A percentile compares a stretch with the other conserved stretches of the same genome.
Evolutionary conservation across 2,113 vertebrate genomes (phyloP).

Genomic region (Varanus komodoensis): DNA sequence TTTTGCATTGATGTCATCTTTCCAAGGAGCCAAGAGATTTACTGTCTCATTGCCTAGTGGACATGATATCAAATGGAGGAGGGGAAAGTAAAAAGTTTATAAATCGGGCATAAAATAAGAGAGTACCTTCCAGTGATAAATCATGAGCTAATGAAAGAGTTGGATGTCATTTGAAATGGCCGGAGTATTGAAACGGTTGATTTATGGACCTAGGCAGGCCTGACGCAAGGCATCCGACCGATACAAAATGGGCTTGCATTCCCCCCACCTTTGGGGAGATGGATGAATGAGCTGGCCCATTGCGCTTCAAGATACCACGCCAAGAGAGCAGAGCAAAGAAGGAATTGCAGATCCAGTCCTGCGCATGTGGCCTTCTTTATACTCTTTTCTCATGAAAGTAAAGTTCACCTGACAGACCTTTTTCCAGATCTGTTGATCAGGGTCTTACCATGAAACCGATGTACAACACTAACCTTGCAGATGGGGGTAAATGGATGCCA

Average conservation of each 20-base stretch:
- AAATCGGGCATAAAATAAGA: slow-evolving; percentile 69
- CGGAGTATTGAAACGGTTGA: slow-evolving; percentile 65
- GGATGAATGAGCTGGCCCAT: slow-evolving; percentile 50
- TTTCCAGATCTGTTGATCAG: background rate
- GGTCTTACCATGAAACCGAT: background rate
- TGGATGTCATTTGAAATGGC: slow-evolving; percentile 66
- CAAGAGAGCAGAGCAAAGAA: slow-evolving; percentile 37
- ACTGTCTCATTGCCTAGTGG: slow-evolving; percentile 68
- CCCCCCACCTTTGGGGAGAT: slow-evolving; percentile 44
- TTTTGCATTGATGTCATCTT: slow-evolving; percentile 83
- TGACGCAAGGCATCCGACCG: slow-evolving; percentile 58
- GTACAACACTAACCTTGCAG: background rate
- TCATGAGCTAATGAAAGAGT: slow-evolving; percentile 72
- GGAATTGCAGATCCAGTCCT: slow-evolving; percentile 23
- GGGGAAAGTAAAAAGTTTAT: slow-evolving; percentile 63
- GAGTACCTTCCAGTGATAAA: slow-evolving; percentile 70
- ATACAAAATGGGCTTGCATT: slow-evolving; percentile 37
- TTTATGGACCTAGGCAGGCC: slow-evolving; percentile 62
- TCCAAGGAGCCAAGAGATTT: slow-evolving; percentile 81
- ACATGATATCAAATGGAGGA: slow-evolving; percentile 61
- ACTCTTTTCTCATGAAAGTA: background rate
- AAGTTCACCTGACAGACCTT: background rate
- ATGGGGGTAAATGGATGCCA: too few species aligned
- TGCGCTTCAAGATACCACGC: slow-evolving; percentile 35
- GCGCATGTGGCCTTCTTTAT: background rate